Percentiles rank a stretch among this genome's conserved stretches.
Evolutionary conservation across 1,140 invertebrate genomes (phyloP).

Genomic region (Lordiphosa mommai): DNA sequence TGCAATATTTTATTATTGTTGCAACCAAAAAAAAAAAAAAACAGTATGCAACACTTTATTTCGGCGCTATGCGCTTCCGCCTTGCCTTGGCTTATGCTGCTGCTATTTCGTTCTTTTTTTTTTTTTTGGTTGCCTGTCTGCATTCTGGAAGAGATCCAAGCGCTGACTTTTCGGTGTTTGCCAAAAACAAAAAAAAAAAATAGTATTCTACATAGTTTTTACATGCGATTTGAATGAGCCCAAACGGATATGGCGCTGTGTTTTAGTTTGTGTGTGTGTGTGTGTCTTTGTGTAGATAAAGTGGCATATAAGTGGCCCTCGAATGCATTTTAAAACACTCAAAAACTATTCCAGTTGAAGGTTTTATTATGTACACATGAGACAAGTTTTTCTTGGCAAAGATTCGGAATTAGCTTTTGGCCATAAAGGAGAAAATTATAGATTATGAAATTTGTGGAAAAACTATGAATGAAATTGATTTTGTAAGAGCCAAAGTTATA

Average conservation of each 20-base stretch:
- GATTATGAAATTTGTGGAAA: too few relatives aligned
- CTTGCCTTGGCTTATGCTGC: slow-evolving; percentile 21
- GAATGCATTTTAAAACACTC: slow-evolving; percentile 74
- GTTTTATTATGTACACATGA: slow-evolving; percentile 31
- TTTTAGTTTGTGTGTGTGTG: slow-evolving; percentile 15
- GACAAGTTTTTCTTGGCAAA: slow-evolving; percentile 38
- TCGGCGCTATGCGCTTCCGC: slow-evolving; percentile 63
- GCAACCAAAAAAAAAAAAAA: slow-evolving; percentile 23
- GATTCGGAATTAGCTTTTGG: not conserved
- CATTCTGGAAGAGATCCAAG: slow-evolving; percentile 60
- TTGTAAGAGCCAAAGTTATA: too few relatives aligned
- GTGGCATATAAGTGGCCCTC: slow-evolving; percentile 60
- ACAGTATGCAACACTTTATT: slow-evolving; percentile 77
- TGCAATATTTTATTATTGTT: slow-evolving; percentile 75
- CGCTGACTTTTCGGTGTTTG: slow-evolving; percentile 27
- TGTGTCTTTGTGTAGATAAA: slow-evolving; percentile 23
- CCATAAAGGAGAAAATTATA: too few relatives aligned
- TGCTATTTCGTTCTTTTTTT: slow-evolving; percentile 1
- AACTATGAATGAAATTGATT: too few relatives aligned
- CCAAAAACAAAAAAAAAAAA: slow-evolving; percentile 24
- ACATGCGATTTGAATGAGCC: slow-evolving; percentile 74
- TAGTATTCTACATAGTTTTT: slow-evolving; percentile 63
- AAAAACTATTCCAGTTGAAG: slow-evolving; percentile 34
- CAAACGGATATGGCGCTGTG: slow-evolving; percentile 59
- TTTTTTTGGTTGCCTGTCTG: not conserved